Base-by-base conservation (phyloP, 1,140 invertebrate genomes). In the Pseudoatta argentina region DNA sequence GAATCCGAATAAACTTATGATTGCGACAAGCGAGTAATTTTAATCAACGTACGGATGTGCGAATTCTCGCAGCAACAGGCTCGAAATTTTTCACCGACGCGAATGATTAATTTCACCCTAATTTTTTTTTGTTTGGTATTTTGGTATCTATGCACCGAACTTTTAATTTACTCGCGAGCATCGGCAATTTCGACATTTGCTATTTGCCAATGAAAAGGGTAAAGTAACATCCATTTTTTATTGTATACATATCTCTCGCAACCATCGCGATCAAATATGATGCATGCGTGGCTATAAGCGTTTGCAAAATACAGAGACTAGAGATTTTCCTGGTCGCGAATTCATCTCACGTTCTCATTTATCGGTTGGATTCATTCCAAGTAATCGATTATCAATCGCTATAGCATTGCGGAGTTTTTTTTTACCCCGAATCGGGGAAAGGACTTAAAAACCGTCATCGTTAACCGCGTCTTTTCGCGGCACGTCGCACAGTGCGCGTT, bases 81-180 rank as follows among this genome's bases (percentile, higher is more conserved):
- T 61, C 79, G 67, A 83, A 63, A 83, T 75, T 75, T 83, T 83
- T 73, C 69, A 75, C 69, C 55, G 27, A 48, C 67, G 18, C 79
- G 24, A 73, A 73, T 63, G 79, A 83, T 83, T 83, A 83, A 83
- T 83, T 83, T 75, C 39, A 21, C 7, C 24, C 69, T 69, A 69
- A 51, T 18, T 48, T 63, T 73, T 73, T 78, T 82, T 82, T 73
- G 18, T 75, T 82, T 75, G 24, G 14, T 75, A 61, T 75, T 83
- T 83, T 48, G 39, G 57, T 48, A 73, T 24, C 66, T 18, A 14
- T 34, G 39, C 18, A 75, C 59, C 21, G 39, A 61, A 63, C 69
- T 83, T 83, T 83, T 83, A 75, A 83, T 83, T 83, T 83, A 57
- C 55, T 83, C 79, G 79, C 79, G 79, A 75, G 48, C 57, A 63